phyloP scores from a whole-genome alignment of 2,113 vertebrate genomes.

The Centropus bengalensis region DNA sequence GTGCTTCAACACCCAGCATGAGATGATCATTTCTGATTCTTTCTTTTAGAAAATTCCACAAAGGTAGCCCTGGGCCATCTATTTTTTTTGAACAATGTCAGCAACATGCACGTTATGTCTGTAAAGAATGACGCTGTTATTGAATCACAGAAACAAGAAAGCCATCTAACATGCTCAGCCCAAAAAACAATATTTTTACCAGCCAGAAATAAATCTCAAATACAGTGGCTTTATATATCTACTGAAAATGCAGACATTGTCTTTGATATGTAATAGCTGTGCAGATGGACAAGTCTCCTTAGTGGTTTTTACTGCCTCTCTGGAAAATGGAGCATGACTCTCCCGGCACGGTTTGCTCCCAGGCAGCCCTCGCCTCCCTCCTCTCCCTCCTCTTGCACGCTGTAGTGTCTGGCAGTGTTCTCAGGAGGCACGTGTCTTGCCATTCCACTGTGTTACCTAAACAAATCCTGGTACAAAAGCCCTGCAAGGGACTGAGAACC shows the following conservation, averaged over 20 bases:
- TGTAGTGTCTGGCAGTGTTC: neutral
- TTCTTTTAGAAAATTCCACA: constrained; percentile 31
- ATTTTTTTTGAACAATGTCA: constrained; percentile 33
- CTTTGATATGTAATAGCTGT: constrained; percentile 56
- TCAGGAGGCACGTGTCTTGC: neutral
- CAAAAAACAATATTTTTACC: constrained; percentile 31
- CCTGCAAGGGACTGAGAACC: constrained; percentile 24
- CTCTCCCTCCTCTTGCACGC: neutral
- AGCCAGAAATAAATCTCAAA: constrained; percentile 32
- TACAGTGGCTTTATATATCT: constrained; percentile 1
- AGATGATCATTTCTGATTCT: constrained; percentile 9
- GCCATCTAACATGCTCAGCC: neutral
- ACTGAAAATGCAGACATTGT: constrained; percentile 54
- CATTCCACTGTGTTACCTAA: constrained; percentile 9
- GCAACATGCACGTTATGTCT: neutral
- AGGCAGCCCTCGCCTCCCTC: neutral
- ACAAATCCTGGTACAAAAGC: constrained; percentile 26
- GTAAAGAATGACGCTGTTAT: neutral
- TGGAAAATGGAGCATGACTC: constrained; percentile 55
- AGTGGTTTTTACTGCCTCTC: constrained; percentile 26
- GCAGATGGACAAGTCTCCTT: constrained; percentile 65
- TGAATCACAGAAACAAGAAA: constrained; percentile 27
- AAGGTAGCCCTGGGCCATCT: constrained; percentile 25
- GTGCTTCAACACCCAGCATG: neutral
- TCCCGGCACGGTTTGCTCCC: neutral